Base-by-base conservation (phyloP, 2,797 vertebrate species). In the Semotilus atromaculatus region DNA sequence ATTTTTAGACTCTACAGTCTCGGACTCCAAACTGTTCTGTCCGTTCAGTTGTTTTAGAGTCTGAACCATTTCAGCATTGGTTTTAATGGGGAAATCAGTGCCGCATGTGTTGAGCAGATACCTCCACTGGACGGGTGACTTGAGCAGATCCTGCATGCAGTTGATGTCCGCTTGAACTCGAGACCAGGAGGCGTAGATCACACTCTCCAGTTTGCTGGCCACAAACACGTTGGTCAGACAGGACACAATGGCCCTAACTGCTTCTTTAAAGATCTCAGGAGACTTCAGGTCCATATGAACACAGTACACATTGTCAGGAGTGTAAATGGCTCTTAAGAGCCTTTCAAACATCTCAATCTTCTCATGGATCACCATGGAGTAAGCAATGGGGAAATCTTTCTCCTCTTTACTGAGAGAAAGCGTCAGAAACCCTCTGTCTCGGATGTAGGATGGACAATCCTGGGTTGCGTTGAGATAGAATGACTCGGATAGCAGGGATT, bases 331-430 rank as follows among this genome's bases (percentile, higher is more conserved):
- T 58, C 95, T 90, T 1, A 97, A 89, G 10, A 97, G 93, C 48
- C 96, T 93, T 88, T 97, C 96, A 62, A 97, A 97, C 95, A 96
- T 97, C 83, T 96, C 95, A 2, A 96, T 95, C 31, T 97, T 96
- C 1, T 96, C 93, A 4, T 97, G 97, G 71, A 97, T 91, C 89
- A 97, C 96, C 91, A 97, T 96, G 16, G 96, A 97, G 86, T 96
- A 97, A 0, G 97, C 96, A 3, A 97, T 94, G 0, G 97, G 96
- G 43, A 97, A 98, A 0, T 94, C 85, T 0, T 21, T 86, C 87
- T 97, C 97, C 71, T 96, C 96, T 21, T 89, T 83, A 85, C 96
- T 97, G 64, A 96, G 87, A 5, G 95, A 88, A 14, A 72, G 81
- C 2, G 89, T 92, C 1, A 96, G 21, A 81, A 94, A 97, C 14